Conservation (phyloP, 2,888 invertebrate species). For the Cheiracanthium punctorium region DNA sequence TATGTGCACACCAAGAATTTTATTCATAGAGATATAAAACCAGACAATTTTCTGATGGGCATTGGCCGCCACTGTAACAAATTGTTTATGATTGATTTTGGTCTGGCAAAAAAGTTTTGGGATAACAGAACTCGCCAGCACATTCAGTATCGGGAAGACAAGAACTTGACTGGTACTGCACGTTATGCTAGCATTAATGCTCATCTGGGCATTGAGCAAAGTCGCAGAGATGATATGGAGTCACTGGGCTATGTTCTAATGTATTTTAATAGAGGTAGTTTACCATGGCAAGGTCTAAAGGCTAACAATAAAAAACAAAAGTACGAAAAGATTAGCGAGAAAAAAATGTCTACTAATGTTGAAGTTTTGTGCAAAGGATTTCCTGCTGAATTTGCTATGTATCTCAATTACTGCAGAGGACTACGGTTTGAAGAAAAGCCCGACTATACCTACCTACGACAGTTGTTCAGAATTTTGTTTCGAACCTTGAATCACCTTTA, state of each 20-base stretch:
- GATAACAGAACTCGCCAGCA: conserved; percentile 94
- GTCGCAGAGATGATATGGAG: conserved; percentile 99
- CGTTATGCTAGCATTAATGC: conserved; percentile 99
- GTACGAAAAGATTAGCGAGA: conserved; percentile 99
- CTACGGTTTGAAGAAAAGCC: conserved; percentile 98
- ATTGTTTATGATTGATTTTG: conserved; percentile 98
- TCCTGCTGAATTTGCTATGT: conserved; percentile 99
- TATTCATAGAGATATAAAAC: conserved; percentile 97
- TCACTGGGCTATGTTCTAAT: conserved; percentile 99
- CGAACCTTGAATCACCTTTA: conserved; percentile 99
- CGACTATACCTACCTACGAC: conserved; percentile 99
- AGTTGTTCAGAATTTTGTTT: conserved; percentile 98
- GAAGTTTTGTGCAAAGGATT: conserved; percentile 98
- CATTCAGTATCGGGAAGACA: conserved; percentile 98
- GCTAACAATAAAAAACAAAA: conserved; percentile 99
- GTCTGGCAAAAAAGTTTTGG: conserved; percentile 98
- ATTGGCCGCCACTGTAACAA: conserved; percentile 99
- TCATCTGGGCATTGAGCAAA: conserved; percentile 97
- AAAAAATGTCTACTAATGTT: conserved; percentile 99
- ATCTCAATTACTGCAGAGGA: conserved; percentile 99
- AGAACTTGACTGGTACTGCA: conserved; percentile 98
- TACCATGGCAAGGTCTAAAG: conserved; percentile 98
- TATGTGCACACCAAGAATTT: conserved; percentile 99
- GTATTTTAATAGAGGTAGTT: conserved; percentile 88
- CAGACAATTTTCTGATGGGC: conserved; percentile 99